phyloP scores from a whole-genome alignment of 2,113 vertebrate species.

The Cephalopholis sonnerati region DNA sequence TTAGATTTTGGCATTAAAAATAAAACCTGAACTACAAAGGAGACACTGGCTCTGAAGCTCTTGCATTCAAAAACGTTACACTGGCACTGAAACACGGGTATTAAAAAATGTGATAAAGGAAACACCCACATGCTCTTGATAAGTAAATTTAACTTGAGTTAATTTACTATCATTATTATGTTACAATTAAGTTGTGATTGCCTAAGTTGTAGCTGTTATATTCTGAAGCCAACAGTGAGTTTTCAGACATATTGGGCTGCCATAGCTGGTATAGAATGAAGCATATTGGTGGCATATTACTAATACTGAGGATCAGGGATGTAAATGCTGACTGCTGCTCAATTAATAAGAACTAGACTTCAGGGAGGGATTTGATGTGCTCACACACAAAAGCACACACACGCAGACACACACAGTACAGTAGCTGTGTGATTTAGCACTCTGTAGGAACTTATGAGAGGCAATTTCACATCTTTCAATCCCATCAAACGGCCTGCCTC shows the following conservation, averaged over 20 bases:
- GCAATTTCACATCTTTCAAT: slow-evolving; percentile 75
- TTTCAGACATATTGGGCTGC: neutral
- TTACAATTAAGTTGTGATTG: neutral
- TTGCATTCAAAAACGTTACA: neutral
- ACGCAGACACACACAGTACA: slow-evolving; percentile 14
- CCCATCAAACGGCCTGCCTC: slow-evolving; percentile 61
- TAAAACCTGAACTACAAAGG: neutral
- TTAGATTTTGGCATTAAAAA: neutral
- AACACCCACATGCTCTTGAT: neutral
- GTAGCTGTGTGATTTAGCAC: slow-evolving; percentile 45
- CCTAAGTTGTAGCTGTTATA: neutral
- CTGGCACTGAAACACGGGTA: neutral
- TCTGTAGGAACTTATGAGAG: slow-evolving; percentile 61
- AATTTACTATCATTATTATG: no score
- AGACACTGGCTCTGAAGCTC: neutral
- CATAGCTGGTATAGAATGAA: neutral
- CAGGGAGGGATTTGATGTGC: slow-evolving; percentile 33
- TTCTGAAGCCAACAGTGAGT: neutral
- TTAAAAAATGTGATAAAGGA: neutral
- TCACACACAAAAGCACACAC: slow-evolving; percentile 11
- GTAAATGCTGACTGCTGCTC: slow-evolving; percentile 50
- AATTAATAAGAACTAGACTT: slow-evolving; percentile 51
- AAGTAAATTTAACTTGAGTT: neutral
- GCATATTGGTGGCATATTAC: slow-evolving; percentile 11
- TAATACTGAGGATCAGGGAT: slow-evolving; percentile 38